Evolutionary conservation across 2,113 vertebrate genomes (phyloP).

Genomic region (Trogon melanurus): DNA sequence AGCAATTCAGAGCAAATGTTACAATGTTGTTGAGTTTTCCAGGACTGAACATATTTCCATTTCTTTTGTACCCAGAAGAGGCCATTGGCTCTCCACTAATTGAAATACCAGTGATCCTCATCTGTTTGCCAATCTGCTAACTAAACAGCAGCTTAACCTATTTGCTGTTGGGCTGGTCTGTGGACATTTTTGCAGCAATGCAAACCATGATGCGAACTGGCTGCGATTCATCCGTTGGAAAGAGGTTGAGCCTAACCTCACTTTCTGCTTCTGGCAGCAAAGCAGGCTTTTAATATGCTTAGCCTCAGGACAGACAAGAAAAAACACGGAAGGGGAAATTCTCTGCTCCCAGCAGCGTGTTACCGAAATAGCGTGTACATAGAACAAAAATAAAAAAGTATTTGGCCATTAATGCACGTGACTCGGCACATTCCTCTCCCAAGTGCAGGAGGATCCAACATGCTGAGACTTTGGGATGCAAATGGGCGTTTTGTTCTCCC

Average conservation of each 20-base stretch:
- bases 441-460: background rate
- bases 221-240: background rate
- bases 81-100: conserved; percentile 1
- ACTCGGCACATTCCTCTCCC: background rate
- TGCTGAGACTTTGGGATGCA: background rate
- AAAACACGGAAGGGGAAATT: background rate
- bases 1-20: conserved; percentile 16
- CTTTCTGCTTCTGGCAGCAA: background rate
- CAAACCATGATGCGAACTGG: background rate
- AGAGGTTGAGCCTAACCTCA: background rate
- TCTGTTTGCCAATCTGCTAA: conserved; percentile 38
- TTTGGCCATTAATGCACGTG: background rate
- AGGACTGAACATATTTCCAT: background rate
- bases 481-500: background rate
- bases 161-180: conserved; percentile 11
- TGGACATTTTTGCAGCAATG: background rate
- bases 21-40: background rate
- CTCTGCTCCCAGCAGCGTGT: background rate
- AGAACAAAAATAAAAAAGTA: background rate
- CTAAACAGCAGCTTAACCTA: conserved; percentile 53
- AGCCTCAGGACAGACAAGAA: background rate
- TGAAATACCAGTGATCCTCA: conserved; percentile 38
- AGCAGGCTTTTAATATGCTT: background rate
- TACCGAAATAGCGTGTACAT: background rate
- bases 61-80: conserved; percentile 2